These are phyloP conservation scores for Rambutsinella grinnellia DNA, from an alignment of 2,888 invertebrate genomes.

Conservation along the genomic window DNA sequence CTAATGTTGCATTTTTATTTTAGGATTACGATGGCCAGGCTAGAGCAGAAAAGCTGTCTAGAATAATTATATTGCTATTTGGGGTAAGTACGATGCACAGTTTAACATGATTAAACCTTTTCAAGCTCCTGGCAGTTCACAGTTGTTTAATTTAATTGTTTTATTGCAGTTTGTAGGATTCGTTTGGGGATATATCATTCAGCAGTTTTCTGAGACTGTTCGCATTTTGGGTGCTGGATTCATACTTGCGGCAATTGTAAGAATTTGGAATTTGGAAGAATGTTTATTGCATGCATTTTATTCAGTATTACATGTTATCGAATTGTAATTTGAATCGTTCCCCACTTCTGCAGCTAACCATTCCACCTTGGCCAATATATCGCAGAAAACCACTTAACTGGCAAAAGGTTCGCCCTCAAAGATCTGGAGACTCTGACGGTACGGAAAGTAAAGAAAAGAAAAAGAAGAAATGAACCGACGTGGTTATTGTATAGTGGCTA, in stretches of 20 bases:
- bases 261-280: constrained; percentile 62
- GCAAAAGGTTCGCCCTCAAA: constrained; percentile 80
- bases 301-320: too few species aligned
- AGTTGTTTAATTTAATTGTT: too few species aligned
- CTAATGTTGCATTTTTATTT: constrained; percentile 63
- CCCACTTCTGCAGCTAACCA: too few species aligned
- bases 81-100: constrained; percentile 80
- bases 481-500: constrained; percentile 13
- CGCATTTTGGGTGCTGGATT: constrained; percentile 94
- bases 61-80: constrained; percentile 90
- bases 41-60: constrained; percentile 88
- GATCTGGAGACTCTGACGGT: constrained; percentile 68
- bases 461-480: constrained; percentile 70
- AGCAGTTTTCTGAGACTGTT: constrained; percentile 95
- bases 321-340: too few species aligned
- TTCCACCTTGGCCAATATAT: constrained; percentile 98
- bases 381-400: constrained; percentile 88
- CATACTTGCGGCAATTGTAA: constrained; percentile 84
- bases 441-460: constrained; percentile 69
- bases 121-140: not conserved
- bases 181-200: constrained; percentile 92
- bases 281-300: too few species aligned
- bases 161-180: constrained; percentile 83
- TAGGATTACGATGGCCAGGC: constrained; percentile 93
- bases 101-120: not conserved